Evolutionary conservation across 1,140 invertebrate genomes (phyloP), one percentile per base, ranked within the genome.

Genomic region (Drosophila bocqueti): DNA sequence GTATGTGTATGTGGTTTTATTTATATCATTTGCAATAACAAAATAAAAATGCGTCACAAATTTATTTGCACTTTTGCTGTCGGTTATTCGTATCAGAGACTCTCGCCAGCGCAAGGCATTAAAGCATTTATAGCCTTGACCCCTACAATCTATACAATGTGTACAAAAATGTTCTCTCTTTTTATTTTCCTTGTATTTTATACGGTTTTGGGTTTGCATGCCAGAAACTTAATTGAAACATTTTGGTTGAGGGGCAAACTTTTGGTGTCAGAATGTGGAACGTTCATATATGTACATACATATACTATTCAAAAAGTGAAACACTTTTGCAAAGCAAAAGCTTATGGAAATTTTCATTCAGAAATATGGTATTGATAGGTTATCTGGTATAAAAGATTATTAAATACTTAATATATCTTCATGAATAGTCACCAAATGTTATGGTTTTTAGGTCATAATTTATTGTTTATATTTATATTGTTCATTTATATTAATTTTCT

Each of bases 11-110:
- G 36, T 63, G 24, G 55, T 55, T 59, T 54, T 71, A 78, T 83
- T 83, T 85, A 86, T 86, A 86, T 83, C 80, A 83, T 79, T 86
- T 87, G 80, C 83, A 87, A 89, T 77, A 87, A 87, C 83, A 87
- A 76, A 81, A 82, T 79, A 82, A 83, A 89, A 87, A 83, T 87
- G 83, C 83, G 83, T 87, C 83, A 87, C 79, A 87, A 83, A 79
- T 87, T 87, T 83, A 80, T 87, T 87, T 86, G 83, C 83, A 86
- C 83, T 87, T 86, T 87, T 87, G 63, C 82, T 80, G 65, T 63
- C 65, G 52, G 60, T 60, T 69, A 66, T 73, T 57, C 42, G 57
- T 71, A 43, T 73, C 52, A 21, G 34, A 65, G 45, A 50, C 69
- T 68, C 69, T 71, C 69, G 42, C 50, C 31, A 36, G 40, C 55